These are phyloP conservation scores for Drosophila orosa DNA, from an alignment of 1,140 invertebrate genomes.

Conservation along the genomic window DNA sequence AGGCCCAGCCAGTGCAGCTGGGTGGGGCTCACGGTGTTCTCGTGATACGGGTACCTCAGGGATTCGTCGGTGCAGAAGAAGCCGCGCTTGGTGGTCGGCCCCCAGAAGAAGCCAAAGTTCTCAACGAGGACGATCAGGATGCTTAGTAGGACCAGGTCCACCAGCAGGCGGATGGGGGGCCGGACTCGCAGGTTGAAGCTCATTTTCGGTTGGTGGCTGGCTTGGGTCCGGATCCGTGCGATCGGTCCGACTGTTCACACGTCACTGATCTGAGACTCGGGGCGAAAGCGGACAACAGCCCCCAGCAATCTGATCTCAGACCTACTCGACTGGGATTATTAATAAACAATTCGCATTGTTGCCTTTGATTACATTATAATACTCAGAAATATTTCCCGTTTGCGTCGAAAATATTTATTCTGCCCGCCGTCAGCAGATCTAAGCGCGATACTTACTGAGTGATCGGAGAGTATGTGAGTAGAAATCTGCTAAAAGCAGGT, in stretches of 20 bases:
- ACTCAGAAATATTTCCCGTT: constrained; percentile 4
- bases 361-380: constrained; percentile 28
- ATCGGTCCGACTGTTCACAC: constrained; percentile 36
- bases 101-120: constrained; percentile 38
- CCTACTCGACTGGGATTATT: constrained; percentile 31
- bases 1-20: constrained; percentile 38
- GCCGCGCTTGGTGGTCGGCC: constrained; percentile 88
- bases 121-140: constrained; percentile 26
- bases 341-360: constrained; percentile 34
- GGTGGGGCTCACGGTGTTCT: constrained; percentile 88
- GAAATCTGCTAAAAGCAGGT: not conserved
- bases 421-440: not conserved
- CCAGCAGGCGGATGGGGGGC: constrained; percentile 27
- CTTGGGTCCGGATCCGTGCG: constrained; percentile 19
- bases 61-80: constrained; percentile 98
- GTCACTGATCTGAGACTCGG: constrained; percentile 43
- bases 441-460: not conserved
- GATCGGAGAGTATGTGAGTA: not conserved
- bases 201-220: constrained; percentile 25
- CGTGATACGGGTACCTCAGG: constrained; percentile 92
- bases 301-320: constrained; percentile 26
- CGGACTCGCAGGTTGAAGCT: constrained; percentile 36
- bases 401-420: not conserved
- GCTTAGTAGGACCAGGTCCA: constrained; percentile 37
- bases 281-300: constrained; percentile 24